Evolutionary conservation across 2,888 invertebrate genomes (phyloP), one percentile per base, ranked within the genome.

Genomic region (Callimorpha dominula): DNA sequence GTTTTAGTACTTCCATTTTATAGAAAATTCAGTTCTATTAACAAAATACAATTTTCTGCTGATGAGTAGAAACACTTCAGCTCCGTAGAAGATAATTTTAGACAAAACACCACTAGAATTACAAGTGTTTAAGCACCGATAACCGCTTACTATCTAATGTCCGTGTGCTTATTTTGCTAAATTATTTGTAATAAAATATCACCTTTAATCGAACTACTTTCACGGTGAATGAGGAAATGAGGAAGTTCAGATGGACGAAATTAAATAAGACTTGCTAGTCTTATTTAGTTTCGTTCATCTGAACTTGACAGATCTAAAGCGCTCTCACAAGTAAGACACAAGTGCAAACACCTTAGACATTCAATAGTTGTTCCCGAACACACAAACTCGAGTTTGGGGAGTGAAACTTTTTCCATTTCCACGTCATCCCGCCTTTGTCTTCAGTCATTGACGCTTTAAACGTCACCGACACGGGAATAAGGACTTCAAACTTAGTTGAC

Each of bases 361-460:
- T 64, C 64, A 57, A 57, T 66, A 67, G 50, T 50, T 46, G 73
- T 65, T 70, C 50, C 40, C 62, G 42, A 73, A 66, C 60, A 71
- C 66, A 57, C 70, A 66, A 68, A 69, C 49, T 69, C 20, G 65
- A 66, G 69, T 73, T 73, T 70, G 31, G 69, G 54, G 65, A 5
- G 65, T 50, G 14, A 73, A 73, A 73, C 62, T 66, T 73, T 73
- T 70, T 70, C 69, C 65, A 69, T 70, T 73, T 69, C 20, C 69
- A 66, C 65, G 50, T 60, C 65, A 65, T 73, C 42, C 49, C 62
- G 42, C 43, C 57, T 57, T 68, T 60, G 68, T 68, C 17, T 65
- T 68, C 43, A 15, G 40, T 63, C 71, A 62, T 63, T 67, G 66
- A 63, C 42, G 52, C 17, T 72, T 63, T 67, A 42, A 71, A 69